phyloP scores from a whole-genome alignment of 2,113 vertebrate species.

The Strix aluco region DNA sequence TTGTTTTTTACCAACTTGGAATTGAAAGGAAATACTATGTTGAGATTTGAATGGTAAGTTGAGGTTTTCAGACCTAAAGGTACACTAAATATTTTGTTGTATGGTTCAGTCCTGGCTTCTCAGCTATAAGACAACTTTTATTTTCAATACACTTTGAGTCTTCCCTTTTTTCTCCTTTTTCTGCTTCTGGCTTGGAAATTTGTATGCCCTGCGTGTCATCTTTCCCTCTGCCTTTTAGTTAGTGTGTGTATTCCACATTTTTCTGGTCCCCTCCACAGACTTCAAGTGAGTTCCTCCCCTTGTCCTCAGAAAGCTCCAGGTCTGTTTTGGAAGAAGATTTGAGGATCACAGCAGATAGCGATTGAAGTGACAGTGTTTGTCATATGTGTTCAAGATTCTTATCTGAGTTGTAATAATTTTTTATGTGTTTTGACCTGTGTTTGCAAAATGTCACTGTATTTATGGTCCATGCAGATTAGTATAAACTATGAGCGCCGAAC shows the following conservation, averaged over 20 bases:
- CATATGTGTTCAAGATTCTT: neutral
- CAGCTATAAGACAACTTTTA: neutral
- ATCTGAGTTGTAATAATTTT: neutral
- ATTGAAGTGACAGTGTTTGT: neutral
- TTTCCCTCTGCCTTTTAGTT: neutral
- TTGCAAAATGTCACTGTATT: neutral
- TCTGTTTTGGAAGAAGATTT: neutral
- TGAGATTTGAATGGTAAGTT: neutral
- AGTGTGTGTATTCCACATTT: neutral
- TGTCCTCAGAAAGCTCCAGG: neutral
- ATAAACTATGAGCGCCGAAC: neutral
- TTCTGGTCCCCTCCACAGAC: neutral
- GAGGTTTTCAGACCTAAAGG: neutral
- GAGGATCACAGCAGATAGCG: neutral
- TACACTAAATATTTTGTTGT: neutral
- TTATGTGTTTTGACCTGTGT: neutral
- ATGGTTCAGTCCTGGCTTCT: neutral
- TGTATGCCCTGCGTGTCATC: fast-evolving
- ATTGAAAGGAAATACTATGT: neutral
- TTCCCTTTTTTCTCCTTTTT: neutral
- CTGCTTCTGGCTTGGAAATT: neutral
- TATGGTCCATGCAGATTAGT: neutral
- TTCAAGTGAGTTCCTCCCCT: neutral
- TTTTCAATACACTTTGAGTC: neutral
- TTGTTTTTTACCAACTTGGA: neutral